Evolutionary conservation across 2,113 vertebrate genomes (phyloP).

Genomic region (Arizona elegans): DNA sequence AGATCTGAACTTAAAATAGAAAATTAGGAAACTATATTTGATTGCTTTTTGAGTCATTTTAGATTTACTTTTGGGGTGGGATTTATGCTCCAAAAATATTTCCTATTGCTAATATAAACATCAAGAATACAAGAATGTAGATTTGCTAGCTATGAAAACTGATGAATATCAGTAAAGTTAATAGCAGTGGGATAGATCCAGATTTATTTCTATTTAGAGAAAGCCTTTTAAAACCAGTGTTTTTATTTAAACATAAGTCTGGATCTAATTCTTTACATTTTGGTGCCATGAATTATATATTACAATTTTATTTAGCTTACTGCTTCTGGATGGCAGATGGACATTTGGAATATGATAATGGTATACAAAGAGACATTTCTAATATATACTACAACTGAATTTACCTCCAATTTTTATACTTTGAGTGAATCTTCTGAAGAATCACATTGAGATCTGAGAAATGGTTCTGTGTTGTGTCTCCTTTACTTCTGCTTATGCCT

Average conservation of each 20-base stretch:
- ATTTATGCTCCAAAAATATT: not conserved
- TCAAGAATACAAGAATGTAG: not conserved
- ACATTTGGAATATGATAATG: not conserved
- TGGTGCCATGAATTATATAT: not conserved
- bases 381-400: not conserved
- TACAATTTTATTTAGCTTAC: not conserved
- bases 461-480: not conserved
- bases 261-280: not conserved
- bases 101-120: not conserved
- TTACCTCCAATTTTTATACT: not conserved
- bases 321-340: not conserved
- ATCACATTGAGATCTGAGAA: not conserved
- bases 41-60: not conserved
- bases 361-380: not conserved
- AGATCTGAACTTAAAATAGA: not conserved
- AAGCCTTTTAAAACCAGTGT: not conserved
- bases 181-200: not conserved
- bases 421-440: not conserved
- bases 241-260: not conserved
- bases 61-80: not conserved
- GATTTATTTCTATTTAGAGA: not conserved
- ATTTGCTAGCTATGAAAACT: not conserved
- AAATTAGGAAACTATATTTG: not conserved
- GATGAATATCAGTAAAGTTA: rapidly evolving
- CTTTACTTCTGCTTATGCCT: not conserved